Evolutionary conservation across 2,888 invertebrate genomes (phyloP).

Genomic region (Bugulina stolonifera): DNA sequence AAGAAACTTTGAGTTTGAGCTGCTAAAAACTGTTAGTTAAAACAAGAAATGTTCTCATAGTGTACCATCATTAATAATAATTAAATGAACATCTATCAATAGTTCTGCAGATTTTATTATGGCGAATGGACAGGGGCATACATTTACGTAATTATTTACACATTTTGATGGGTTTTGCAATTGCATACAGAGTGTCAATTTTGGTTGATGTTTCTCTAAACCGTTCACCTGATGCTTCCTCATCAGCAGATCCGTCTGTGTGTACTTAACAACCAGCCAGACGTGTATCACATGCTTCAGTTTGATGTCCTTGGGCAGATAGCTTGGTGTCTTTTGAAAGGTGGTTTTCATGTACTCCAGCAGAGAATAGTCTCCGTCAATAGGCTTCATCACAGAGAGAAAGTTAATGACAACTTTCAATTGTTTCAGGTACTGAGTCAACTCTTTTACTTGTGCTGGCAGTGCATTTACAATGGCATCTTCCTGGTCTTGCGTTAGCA

Average conservation of each 20-base stretch:
- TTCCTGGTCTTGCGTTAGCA: not conserved
- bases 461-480: not conserved
- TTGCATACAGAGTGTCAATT: too few species aligned
- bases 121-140: too few species aligned
- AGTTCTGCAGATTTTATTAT: too few species aligned
- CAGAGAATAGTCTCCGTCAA: conserved; percentile 2
- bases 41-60: too few species aligned
- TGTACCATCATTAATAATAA: too few species aligned
- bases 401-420: conserved; percentile 10
- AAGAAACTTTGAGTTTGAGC: too few species aligned
- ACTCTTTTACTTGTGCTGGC: not conserved
- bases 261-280: conserved; percentile 36
- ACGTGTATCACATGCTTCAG: conserved; percentile 35
- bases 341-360: conserved; percentile 9
- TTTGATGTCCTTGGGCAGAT: not conserved
- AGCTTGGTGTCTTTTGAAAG: not conserved
- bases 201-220: too few species aligned
- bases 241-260: conserved; percentile 33
- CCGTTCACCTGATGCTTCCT: too few species aligned
- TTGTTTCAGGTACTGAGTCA: not conserved
- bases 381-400: conserved; percentile 7
- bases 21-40: too few species aligned
- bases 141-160: too few species aligned
- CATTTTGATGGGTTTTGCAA: too few species aligned
- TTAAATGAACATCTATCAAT: too few species aligned